Conservation (phyloP, 2,888 invertebrate genomes). For the Meghimatium bilineatum region DNA sequence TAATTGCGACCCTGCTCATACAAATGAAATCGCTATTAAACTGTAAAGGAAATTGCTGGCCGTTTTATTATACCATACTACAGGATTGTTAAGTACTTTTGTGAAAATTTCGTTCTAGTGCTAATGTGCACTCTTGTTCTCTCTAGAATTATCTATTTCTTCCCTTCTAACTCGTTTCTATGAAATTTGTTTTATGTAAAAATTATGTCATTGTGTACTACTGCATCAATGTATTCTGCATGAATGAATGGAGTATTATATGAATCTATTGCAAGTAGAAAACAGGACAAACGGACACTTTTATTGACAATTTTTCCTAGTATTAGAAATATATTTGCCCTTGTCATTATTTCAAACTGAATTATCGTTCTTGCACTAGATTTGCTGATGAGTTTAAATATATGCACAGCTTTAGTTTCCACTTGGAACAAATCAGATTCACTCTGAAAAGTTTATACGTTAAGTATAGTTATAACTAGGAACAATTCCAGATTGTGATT, state of each 20-base stretch:
- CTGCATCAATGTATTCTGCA: neutral
- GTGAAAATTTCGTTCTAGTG: neutral
- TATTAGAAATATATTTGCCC: neutral
- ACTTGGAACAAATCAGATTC: neutral
- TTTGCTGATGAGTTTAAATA: slow-evolving; percentile 20
- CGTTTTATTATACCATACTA: neutral
- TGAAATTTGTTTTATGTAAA: neutral
- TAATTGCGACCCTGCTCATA: slow-evolving; percentile 3
- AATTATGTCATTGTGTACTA: neutral
- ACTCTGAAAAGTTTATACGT: neutral
- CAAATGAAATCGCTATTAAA: neutral
- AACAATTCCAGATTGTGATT: no score
- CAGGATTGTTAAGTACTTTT: neutral
- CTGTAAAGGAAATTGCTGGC: neutral
- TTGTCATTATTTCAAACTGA: neutral
- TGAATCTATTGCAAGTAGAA: neutral
- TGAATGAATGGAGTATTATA: neutral
- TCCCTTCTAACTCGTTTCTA: neutral
- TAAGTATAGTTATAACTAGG: no score
- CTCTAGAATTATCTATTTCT: neutral
- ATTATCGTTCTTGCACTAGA: neutral
- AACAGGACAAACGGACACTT: neutral
- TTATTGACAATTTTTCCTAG: neutral
- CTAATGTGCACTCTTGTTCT: neutral
- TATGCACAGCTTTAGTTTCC: neutral